These are phyloP conservation scores for Apamea sordens DNA, from an alignment of 2,888 invertebrate species.

Conservation along the genomic window DNA sequence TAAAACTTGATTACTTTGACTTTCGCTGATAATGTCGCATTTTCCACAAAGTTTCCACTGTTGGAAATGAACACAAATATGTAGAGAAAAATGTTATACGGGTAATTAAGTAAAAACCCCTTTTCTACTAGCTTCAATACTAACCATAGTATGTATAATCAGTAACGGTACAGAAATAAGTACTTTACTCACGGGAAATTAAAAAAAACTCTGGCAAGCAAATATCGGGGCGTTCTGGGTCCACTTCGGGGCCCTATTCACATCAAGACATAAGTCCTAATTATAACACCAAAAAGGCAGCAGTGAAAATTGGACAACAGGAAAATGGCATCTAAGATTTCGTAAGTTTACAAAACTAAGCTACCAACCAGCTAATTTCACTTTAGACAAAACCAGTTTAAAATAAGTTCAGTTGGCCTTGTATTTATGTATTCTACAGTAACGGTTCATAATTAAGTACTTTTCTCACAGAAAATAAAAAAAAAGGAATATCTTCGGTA, in stretches of 20 bases:
- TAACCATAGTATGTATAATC: not conserved
- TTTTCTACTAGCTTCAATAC: not conserved
- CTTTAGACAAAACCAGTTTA: constrained; percentile 4
- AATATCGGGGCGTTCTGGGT: no score
- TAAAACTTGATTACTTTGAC: not conserved
- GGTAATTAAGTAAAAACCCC: constrained; percentile 14
- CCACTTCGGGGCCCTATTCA: not conserved
- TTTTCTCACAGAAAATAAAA: not conserved
- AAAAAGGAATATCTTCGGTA: not conserved
- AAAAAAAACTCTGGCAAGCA: not conserved
- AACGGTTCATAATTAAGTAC: not conserved
- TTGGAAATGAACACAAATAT: not conserved
- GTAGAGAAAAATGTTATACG: constrained; percentile 14
- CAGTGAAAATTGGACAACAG: not conserved
- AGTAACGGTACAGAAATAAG: not conserved
- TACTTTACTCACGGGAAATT: not conserved
- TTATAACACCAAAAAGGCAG: not conserved
- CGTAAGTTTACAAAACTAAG: constrained; percentile 10
- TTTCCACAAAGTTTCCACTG: constrained; percentile 1
- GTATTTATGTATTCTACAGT: not conserved
- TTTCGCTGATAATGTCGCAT: not conserved
- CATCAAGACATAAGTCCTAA: not conserved
- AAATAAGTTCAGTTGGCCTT: constrained; percentile 27
- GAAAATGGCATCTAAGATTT: constrained; percentile 21
- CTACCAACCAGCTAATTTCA: constrained; percentile 6